Conservation (phyloP, 2,797 vertebrate species). For the Apogon hyalosoma region DNA sequence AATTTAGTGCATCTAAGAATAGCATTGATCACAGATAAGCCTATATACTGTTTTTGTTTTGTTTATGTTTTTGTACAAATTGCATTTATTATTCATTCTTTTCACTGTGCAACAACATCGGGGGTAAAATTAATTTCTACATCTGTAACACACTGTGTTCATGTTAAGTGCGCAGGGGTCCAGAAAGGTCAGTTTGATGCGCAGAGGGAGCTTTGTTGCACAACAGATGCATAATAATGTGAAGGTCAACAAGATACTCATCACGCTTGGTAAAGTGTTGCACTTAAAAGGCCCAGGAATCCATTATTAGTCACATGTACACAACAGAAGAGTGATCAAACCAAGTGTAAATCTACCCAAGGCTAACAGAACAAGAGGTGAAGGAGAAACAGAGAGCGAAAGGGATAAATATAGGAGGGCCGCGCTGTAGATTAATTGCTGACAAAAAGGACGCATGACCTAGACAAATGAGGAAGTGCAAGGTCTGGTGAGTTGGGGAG, state of each 20-base stretch:
- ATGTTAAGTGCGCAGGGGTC: constrained; percentile 53
- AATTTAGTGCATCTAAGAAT: constrained; percentile 42
- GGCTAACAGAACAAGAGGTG: constrained; percentile 73
- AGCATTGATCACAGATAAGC: constrained; percentile 45
- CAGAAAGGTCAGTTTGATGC: constrained; percentile 64
- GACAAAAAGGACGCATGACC: constrained; percentile 80
- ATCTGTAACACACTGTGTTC: constrained; percentile 47
- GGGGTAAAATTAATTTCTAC: constrained; percentile 40
- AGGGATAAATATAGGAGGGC: constrained; percentile 77
- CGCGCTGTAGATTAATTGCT: constrained; percentile 80
- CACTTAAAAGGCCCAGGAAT: constrained; percentile 64
- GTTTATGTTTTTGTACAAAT: constrained; percentile 20
- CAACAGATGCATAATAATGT: constrained; percentile 75
- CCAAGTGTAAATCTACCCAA: constrained; percentile 73
- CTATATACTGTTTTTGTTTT: constrained; percentile 28
- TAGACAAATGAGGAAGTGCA: constrained; percentile 81
- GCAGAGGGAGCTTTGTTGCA: constrained; percentile 58
- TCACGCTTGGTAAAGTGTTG: constrained; percentile 57
- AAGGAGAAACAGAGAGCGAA: constrained; percentile 75
- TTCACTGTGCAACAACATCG: neutral
- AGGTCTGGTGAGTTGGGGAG: constrained; percentile 70
- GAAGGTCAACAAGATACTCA: constrained; percentile 79
- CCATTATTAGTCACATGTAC: constrained; percentile 64
- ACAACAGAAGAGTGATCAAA: constrained; percentile 66
- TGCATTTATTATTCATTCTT: neutral